Base-by-base conservation (phyloP, 2,888 invertebrate species). In the Litoditis marina region DNA sequence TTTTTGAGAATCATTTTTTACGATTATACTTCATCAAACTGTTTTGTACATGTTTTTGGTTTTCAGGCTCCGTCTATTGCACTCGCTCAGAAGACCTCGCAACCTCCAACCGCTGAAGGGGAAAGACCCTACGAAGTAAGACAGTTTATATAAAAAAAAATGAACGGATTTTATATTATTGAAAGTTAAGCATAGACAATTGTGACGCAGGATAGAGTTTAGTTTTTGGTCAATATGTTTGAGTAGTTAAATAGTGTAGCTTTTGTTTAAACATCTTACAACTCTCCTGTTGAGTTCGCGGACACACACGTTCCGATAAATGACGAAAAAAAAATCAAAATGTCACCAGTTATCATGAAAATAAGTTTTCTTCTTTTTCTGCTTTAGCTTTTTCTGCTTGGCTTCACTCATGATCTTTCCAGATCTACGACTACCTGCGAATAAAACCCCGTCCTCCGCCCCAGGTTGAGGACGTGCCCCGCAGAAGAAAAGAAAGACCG, bases 391-490 rank as follows among this genome's bases (percentile, higher is more conserved):
- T n/a, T n/a, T n/a, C n/a, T n/a, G n/a, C n/a, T n/a, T n/a, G n/a
- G n/a, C n/a, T n/a, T n/a, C n/a, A n/a, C n/a, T n/a, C 49, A 47
- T 19, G 49, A 19, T 19, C 19, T 53, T 19, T 36, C 27, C 19
- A 53, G 54, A 61, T 78, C 62, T 79, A 79, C 68, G 79, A 79
- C 65, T 78, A 80, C 65, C 59, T 78, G 52, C 63, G 76, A 36
- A 74, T 80, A 47, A 75, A 78, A 52, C 69, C 69, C 13, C 47
- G 63, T 4, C 55, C 65, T 28, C 69, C 71, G 32, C 63, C 66
- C 3, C 56, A 64, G n/a, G 65, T 69, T 25, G 71, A 69, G 60
- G 62, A 72, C 34, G 60, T 72, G n/a, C 50, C 50, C 6, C 19
- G 27, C 5, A 22, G 28, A n/a, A 4, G 28, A 28, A 50, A 25